Evolutionary conservation across 2,113 vertebrate genomes (phyloP).

Genomic region (Amblyornis subalaris): DNA sequence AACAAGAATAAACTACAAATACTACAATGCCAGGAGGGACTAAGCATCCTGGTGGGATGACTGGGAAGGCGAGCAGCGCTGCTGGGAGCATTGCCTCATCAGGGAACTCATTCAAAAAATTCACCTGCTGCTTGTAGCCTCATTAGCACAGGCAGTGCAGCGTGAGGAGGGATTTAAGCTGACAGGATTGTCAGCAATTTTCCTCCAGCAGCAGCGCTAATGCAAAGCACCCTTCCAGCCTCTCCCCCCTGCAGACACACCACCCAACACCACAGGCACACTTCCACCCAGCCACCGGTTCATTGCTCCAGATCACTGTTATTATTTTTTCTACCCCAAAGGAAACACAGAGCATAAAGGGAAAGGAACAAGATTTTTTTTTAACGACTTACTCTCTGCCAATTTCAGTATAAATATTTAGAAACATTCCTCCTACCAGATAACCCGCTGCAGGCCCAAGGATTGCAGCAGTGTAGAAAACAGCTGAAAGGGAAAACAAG

Average conservation of each 20-base stretch:
- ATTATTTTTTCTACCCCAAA: background rate
- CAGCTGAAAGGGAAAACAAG: slow-evolving; percentile 69
- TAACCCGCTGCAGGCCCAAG: slow-evolving; percentile 93
- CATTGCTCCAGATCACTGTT: background rate
- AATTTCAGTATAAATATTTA: slow-evolving; percentile 88
- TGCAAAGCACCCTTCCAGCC: background rate
- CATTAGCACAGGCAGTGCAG: slow-evolving; percentile 9
- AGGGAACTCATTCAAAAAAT: slow-evolving; percentile 32
- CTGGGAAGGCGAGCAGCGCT: background rate
- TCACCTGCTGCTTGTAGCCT: slow-evolving; percentile 4
- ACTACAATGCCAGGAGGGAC: background rate
- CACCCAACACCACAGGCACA: background rate
- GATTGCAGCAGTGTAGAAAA: slow-evolving; percentile 94
- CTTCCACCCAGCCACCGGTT: background rate
- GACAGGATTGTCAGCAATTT: slow-evolving; percentile 16
- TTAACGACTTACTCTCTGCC: slow-evolving; percentile 80
- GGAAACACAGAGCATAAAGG: slow-evolving; percentile 31
- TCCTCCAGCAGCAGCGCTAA: background rate
- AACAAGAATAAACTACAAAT: background rate
- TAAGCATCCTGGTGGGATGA: background rate
- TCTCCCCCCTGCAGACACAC: background rate
- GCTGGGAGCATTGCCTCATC: background rate
- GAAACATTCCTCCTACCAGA: slow-evolving; percentile 90
- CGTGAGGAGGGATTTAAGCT: slow-evolving; percentile 5
- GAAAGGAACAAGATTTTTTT: slow-evolving; percentile 56